Conservation (phyloP, 2,888 invertebrate genomes). For the Andrena praecox region DNA sequence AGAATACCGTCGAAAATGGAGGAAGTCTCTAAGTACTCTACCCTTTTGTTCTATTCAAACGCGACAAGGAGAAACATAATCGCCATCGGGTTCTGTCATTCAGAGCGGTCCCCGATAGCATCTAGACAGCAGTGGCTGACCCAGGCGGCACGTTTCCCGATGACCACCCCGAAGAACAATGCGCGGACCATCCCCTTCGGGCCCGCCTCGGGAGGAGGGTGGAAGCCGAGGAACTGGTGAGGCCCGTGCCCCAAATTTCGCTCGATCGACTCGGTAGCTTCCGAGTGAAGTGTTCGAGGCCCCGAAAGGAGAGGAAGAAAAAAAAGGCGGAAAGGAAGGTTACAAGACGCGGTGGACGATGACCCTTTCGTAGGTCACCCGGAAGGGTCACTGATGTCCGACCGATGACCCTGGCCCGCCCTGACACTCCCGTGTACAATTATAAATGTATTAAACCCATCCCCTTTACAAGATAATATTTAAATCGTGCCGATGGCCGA, state of each 20-base stretch:
- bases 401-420: constrained; percentile 82
- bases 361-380: constrained; percentile 76
- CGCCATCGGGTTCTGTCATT: background rate
- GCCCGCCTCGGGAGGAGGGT: constrained; percentile 20
- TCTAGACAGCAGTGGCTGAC: background rate
- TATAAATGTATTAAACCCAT: constrained; percentile 84
- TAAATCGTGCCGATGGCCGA: constrained; percentile 77
- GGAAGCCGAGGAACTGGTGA: constrained; percentile 71
- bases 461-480: constrained; percentile 81
- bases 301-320: constrained; percentile 8
- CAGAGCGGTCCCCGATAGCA: constrained; percentile 24
- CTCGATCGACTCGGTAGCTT: constrained; percentile 73
- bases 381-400: constrained; percentile 83
- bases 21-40: background rate
- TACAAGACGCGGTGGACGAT: constrained; percentile 69
- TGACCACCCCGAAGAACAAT: constrained; percentile 31
- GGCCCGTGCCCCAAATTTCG: constrained; percentile 79
- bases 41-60: background rate
- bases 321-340: constrained; percentile 51
- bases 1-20: background rate
- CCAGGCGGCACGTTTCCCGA: constrained; percentile 21
- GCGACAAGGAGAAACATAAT: background rate
- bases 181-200: constrained; percentile 16
- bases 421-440: constrained; percentile 79
- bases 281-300: constrained; percentile 68